Conservation (phyloP, 2,113 vertebrate genomes). For the Uria aalge region DNA sequence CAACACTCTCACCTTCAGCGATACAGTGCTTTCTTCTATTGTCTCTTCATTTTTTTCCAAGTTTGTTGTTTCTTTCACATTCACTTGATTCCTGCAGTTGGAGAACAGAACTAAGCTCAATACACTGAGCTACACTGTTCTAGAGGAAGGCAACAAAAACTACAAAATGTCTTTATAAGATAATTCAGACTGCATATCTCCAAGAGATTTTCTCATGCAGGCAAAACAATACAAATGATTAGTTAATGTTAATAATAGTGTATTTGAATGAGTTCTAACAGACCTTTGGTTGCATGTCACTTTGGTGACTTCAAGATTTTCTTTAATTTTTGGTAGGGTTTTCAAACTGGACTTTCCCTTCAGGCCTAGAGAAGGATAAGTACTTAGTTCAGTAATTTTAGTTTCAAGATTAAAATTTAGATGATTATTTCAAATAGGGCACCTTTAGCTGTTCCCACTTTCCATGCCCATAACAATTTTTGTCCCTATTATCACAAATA, state of each 20-base stretch:
- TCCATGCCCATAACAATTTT: not conserved
- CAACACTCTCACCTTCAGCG: slow-evolving; percentile 38
- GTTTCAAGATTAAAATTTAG: not conserved
- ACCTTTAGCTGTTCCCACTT: not conserved
- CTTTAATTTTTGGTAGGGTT: slow-evolving; percentile 44
- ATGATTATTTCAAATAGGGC: not conserved
- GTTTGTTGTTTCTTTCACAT: not conserved
- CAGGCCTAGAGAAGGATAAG: not conserved
- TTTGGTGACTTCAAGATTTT: slow-evolving; percentile 8
- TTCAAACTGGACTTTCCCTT: not conserved
- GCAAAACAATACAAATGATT: not conserved
- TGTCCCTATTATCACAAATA: not conserved
- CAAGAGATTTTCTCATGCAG: not conserved
- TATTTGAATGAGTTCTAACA: not conserved
- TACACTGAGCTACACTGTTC: not conserved
- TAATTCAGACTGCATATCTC: not conserved
- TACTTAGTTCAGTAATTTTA: not conserved
- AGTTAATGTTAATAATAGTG: not conserved
- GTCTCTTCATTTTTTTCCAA: not conserved
- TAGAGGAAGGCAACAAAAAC: not conserved
- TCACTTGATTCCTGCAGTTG: slow-evolving; percentile 2
- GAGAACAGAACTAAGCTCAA: not conserved
- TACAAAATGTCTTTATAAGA: not conserved
- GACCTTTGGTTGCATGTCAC: slow-evolving; percentile 30
- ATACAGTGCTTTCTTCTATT: not conserved